Evolutionary conservation across 2,113 vertebrate genomes (phyloP).

Genomic region (Taxidea taxus): DNA sequence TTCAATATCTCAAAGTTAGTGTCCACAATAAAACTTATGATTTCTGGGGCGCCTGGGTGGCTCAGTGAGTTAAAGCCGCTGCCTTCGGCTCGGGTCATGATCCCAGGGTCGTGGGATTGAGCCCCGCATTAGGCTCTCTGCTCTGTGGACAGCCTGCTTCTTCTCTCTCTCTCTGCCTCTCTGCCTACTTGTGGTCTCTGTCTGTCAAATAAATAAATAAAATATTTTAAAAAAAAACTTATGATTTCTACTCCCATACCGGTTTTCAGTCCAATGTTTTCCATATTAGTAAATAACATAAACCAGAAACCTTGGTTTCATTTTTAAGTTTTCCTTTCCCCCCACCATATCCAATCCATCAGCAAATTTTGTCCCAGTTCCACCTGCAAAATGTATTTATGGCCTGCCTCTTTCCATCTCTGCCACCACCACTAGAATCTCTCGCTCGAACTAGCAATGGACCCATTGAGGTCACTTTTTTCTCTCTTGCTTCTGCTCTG

Average conservation of each 20-base stretch:
- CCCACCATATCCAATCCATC: not conserved
- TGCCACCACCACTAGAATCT: not conserved
- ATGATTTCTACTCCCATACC: not conserved
- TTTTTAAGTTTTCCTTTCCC: not conserved
- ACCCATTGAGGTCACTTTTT: not conserved
- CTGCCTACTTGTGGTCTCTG: too few species aligned
- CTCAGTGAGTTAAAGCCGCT: too few species aligned
- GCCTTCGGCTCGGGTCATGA: too few species aligned
- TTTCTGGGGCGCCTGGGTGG: too few species aligned
- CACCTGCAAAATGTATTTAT: not conserved
- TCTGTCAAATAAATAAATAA: too few species aligned
- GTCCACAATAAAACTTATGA: not conserved
- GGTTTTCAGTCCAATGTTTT: not conserved
- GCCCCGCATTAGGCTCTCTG: too few species aligned
- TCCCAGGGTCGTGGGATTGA: too few species aligned
- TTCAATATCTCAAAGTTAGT: not conserved
- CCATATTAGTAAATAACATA: not conserved
- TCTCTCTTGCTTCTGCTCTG: not conserved
- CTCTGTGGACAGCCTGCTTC: too few species aligned
- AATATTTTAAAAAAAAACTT: too few species aligned
- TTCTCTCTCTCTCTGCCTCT: too few species aligned
- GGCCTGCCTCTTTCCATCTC: not conserved
- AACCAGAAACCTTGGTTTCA: not conserved
- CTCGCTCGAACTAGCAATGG: not conserved
- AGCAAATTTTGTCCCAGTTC: not conserved